Conservation (phyloP, 2,797 vertebrate genomes). For the Gadopsis marmoratus region DNA sequence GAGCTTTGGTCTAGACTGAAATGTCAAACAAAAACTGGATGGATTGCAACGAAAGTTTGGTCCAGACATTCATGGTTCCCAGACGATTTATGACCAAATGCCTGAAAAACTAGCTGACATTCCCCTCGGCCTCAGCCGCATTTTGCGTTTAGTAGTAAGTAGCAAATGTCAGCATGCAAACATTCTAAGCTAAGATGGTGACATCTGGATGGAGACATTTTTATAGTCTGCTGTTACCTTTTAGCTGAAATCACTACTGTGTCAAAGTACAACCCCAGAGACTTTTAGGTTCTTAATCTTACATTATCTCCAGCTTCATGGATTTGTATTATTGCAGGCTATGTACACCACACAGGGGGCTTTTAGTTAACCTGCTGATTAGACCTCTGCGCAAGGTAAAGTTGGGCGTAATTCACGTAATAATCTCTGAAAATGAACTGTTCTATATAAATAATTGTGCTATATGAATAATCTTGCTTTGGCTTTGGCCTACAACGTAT, state of each 20-base stretch:
- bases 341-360: neutral
- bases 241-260: too few species aligned
- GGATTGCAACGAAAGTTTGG: neutral
- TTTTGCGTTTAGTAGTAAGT: neutral
- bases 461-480: neutral
- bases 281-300: too few species aligned
- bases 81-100: neutral
- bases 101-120: neutral
- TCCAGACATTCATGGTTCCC: neutral
- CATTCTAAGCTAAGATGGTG: slow-evolving; percentile 1
- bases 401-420: neutral
- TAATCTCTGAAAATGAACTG: neutral
- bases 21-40: neutral
- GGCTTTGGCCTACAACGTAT: neutral
- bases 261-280: neutral
- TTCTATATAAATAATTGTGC: neutral
- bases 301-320: neutral
- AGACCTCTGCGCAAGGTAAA: neutral
- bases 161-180: neutral
- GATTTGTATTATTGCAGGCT: neutral
- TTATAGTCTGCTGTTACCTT: too few species aligned
- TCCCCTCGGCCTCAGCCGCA: too few species aligned
- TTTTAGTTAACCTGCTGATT: neutral
- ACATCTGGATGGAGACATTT: neutral
- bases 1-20: neutral